A percentile compares a stretch with the other conserved stretches of the same genome.
Conservation (phyloP, 2,888 invertebrate genomes). For the Phorcus lineatus region DNA sequence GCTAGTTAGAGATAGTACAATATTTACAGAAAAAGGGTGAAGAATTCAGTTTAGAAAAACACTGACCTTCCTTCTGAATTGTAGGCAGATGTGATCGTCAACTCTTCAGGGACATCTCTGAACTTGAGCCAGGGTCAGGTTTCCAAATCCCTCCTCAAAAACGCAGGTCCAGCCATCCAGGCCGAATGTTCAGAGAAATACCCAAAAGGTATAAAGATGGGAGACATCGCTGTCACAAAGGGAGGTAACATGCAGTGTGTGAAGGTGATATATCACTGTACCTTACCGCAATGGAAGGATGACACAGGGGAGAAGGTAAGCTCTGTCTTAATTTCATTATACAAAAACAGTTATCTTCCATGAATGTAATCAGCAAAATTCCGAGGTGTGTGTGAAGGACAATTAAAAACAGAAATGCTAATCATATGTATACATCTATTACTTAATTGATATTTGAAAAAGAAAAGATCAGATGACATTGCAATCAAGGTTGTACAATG, state of each 20-base stretch:
- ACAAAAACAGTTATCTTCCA: too few relatives aligned
- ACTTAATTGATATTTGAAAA: too few relatives aligned
- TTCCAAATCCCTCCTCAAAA: not conserved
- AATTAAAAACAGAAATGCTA: too few relatives aligned
- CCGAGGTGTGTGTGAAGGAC: too few relatives aligned
- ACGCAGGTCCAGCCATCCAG: slow-evolving; percentile 6
- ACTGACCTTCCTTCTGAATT: not conserved
- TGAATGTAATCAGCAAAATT: too few relatives aligned
- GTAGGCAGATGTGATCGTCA: slow-evolving; percentile 3
- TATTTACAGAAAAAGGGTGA: too few relatives aligned
- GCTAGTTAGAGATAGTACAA: too few relatives aligned
- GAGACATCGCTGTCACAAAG: slow-evolving; percentile 12
- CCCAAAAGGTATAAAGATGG: slow-evolving; percentile 13
- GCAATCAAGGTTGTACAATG: too few relatives aligned
- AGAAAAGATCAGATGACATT: too few relatives aligned
- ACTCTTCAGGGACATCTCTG: not conserved
- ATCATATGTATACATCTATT: too few relatives aligned
- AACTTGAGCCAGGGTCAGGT: slow-evolving; percentile 1
- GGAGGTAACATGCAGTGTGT: slow-evolving; percentile 14
- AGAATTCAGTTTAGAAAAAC: too few relatives aligned
- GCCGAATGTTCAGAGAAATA: slow-evolving; percentile 12
- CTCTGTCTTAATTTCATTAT: too few relatives aligned
- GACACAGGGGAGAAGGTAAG: not conserved
- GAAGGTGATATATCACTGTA: slow-evolving; percentile 3
- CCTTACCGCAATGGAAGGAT: not conserved